Percentiles rank a stretch among this genome's conserved stretches.
phyloP scores from a whole-genome alignment of 2,113 vertebrate genomes.

The Aleadryas rufinucha region DNA sequence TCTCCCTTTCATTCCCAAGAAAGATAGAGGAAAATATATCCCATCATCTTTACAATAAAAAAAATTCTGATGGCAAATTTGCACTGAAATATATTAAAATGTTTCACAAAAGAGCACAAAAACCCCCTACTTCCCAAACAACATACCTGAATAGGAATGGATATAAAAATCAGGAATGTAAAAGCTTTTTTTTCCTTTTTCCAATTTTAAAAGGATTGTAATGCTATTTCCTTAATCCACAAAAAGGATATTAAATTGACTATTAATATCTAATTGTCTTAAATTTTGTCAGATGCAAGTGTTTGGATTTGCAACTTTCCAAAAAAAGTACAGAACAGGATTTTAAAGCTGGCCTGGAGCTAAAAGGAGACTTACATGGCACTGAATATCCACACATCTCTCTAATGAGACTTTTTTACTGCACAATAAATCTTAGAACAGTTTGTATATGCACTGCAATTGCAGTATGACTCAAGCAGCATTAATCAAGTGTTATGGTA shows the following conservation, averaged over 20 bases:
- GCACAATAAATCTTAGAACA: conserved; percentile 13
- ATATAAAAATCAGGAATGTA: background rate
- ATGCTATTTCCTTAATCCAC: background rate
- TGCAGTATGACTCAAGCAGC: background rate
- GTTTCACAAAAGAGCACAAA: background rate
- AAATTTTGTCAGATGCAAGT: background rate
- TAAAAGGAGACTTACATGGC: background rate
- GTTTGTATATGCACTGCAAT: conserved; percentile 1
- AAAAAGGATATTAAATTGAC: background rate
- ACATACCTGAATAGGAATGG: background rate
- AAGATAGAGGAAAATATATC: background rate
- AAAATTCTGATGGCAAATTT: background rate
- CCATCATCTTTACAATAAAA: background rate
- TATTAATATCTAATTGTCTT: background rate
- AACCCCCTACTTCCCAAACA: fast-evolving
- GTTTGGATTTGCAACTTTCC: background rate
- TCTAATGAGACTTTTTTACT: conserved; percentile 50
- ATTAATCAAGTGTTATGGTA: conserved; percentile 23
- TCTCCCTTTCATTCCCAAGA: background rate
- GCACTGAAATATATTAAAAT: background rate
- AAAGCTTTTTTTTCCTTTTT: background rate
- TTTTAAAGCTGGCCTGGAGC: background rate
- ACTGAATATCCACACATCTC: background rate
- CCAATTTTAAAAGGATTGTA: background rate
- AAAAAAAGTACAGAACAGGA: background rate